Base-by-base conservation (phyloP, 2,797 vertebrate genomes). In the Rhyacichthys aspro region DNA sequence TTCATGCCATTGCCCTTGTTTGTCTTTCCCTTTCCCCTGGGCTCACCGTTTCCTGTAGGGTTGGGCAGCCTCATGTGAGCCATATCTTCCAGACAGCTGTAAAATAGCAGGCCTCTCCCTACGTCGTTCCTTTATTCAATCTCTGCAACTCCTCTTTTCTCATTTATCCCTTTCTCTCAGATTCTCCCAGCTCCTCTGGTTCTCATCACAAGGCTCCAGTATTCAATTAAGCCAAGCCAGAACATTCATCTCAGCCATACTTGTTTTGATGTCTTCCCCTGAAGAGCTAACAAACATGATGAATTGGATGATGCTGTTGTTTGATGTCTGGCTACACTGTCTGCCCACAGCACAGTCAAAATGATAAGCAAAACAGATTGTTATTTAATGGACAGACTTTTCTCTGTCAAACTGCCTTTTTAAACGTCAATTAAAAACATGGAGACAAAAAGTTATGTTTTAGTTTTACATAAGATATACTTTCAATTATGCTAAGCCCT, bases 1-100 rank as follows among this genome's bases (percentile, higher is more conserved):
- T 72, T 80, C 79, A 78, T 82, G 85, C 90, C 88, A 78, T 86
- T 90, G 88, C 90, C 88, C 91, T 90, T 93, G 89, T 93, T 92
- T 93, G 89, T 92, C 89, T 92, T 92, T 91, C 90, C 82, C 86
- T 92, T 90, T 92, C 87, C 91, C 91, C 78, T 87, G 92, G 90
- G 90, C 84, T 89, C 38, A 65, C 83, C 60, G 78, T 89, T 93
- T 93, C 91, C 92, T 92, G 91, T 90, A 81, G 88, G 90, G 90
- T 86, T 90, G 88, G 89, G 90, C 90, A 83, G 88, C 82, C 88
- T 90, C 87, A 85, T 91, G 89, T 89, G 89, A 91, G 86, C 83
- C 81, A 85, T 90, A 89, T 90, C 89, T 92, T 90, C 89, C 89
- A 91, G 88, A 91, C 91, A 91, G 91, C 88, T 92, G 90, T 83